Evolutionary conservation across 1,140 invertebrate species (phyloP).

Genomic region (Tetramorium simillimum): DNA sequence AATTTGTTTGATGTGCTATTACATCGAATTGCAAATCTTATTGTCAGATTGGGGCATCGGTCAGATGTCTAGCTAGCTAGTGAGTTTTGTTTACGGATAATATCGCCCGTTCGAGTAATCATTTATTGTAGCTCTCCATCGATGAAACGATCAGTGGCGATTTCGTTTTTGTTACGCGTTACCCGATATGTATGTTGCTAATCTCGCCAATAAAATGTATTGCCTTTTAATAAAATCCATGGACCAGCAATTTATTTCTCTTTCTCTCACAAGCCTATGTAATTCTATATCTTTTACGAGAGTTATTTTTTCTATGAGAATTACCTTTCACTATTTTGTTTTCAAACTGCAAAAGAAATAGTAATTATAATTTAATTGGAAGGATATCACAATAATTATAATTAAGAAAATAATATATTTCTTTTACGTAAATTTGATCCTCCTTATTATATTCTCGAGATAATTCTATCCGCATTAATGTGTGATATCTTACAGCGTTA

Average conservation of each 20-base stretch:
- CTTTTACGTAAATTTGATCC: not conserved
- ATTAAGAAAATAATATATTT: not conserved
- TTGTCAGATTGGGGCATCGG: not conserved
- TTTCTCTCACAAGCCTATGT: not conserved
- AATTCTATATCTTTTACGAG: not conserved
- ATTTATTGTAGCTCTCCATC: constrained; percentile 61
- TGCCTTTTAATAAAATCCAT: constrained; percentile 70
- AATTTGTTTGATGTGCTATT: constrained; percentile 21
- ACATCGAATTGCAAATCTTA: not conserved
- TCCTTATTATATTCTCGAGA: not conserved
- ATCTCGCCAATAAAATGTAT: constrained; percentile 74
- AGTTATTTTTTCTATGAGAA: not conserved
- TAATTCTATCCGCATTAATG: not conserved
- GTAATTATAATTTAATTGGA: not conserved
- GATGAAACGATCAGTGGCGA: constrained; percentile 60
- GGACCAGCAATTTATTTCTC: constrained; percentile 21
- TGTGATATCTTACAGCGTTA: not conserved
- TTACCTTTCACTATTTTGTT: not conserved
- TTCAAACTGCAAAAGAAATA: not conserved
- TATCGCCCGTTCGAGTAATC: constrained; percentile 57
- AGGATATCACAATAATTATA: not conserved
- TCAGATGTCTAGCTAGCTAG: not conserved
- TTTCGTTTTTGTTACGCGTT: constrained; percentile 68
- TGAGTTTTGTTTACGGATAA: constrained; percentile 41
- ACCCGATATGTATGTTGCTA: constrained; percentile 72